A percentile compares a stretch with the other conserved stretches of the same genome.
Evolutionary conservation across 2,113 vertebrate genomes (phyloP).

Genomic region (Chinchilla lanigera): DNA sequence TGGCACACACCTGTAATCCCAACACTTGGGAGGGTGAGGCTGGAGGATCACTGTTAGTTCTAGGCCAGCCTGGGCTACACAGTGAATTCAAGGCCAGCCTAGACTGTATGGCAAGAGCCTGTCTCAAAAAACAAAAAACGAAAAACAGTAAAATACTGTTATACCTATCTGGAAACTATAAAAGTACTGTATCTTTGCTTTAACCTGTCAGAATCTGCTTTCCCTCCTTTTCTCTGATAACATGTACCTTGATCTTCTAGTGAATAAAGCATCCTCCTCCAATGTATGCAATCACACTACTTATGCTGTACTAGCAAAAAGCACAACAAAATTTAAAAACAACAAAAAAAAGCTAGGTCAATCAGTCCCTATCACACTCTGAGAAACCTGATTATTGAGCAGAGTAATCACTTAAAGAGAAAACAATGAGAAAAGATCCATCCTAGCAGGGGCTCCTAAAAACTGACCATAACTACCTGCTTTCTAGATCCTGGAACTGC

Average conservation of each 20-base stretch:
- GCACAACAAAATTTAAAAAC: not conserved
- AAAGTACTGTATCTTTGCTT: not conserved
- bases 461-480: not conserved
- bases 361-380: not conserved
- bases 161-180: not conserved
- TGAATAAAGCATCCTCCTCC: not conserved
- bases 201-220: not conserved
- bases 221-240: not conserved
- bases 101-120: not conserved
- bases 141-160: not conserved
- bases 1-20: not conserved
- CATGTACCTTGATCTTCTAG: not conserved
- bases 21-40: not conserved
- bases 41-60: not conserved
- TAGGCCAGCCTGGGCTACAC: not conserved
- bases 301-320: not conserved
- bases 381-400: not conserved
- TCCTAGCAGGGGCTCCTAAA: not conserved
- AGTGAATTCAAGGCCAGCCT: not conserved
- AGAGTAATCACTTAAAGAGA: not conserved
- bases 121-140: not conserved
- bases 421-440: not conserved
- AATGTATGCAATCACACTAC: not conserved
- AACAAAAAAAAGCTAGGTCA: not conserved
- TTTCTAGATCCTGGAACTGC: not conserved